phyloP scores from a whole-genome alignment of 2,888 invertebrate species.

The Drosophila yooni region DNA sequence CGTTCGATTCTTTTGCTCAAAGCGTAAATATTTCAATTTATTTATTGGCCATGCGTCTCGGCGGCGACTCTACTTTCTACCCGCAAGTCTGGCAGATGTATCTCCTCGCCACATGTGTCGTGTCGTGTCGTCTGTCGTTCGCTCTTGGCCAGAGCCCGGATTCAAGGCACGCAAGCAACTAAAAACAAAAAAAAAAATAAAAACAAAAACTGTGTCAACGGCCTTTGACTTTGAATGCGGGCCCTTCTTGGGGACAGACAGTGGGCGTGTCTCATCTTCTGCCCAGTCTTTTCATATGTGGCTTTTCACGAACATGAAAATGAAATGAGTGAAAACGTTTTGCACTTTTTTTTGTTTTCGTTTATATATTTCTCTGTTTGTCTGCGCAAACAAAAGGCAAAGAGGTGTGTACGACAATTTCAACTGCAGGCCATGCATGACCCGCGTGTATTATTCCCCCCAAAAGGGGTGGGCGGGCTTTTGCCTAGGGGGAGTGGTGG shows the following conservation, averaged over 20 bases:
- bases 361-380: background rate
- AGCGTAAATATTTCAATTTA: conserved; percentile 79
- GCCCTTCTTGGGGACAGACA: conserved; percentile 50
- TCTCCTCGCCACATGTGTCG: conserved; percentile 57
- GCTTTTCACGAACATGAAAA: conserved; percentile 74
- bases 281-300: conserved; percentile 35
- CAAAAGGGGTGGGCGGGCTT: background rate
- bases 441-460: conserved; percentile 56
- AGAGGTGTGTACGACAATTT: conserved; percentile 69
- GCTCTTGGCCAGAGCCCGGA: conserved; percentile 59
- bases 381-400: conserved; percentile 58
- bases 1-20: conserved; percentile 61
- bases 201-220: conserved; percentile 64
- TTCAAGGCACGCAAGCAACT: conserved; percentile 53
- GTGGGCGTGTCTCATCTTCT: conserved; percentile 54
- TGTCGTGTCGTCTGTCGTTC: conserved; percentile 5
- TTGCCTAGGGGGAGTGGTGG: background rate
- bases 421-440: conserved; percentile 75
- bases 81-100: conserved; percentile 52
- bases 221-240: conserved; percentile 60
- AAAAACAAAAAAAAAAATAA: conserved; percentile 18
- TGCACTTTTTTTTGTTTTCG: conserved; percentile 48
- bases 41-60: conserved; percentile 73
- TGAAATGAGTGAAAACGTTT: conserved; percentile 73
- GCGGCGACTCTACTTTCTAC: conserved; percentile 65